Evolutionary conservation across 2,797 vertebrate species (phyloP).

Genomic region (Pagetopsis macropterus): DNA sequence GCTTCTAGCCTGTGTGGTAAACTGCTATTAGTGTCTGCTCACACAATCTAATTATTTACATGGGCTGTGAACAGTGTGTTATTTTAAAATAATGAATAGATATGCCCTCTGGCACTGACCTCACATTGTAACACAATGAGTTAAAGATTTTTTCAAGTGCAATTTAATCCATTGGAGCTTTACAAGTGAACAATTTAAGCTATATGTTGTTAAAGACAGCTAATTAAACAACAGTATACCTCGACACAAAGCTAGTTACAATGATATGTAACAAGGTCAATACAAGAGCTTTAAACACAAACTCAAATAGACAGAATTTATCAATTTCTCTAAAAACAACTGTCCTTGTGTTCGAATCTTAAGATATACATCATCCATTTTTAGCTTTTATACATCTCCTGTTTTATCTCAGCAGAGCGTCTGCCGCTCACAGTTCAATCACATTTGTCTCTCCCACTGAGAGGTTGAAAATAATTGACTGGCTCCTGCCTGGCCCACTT

Average conservation of each 20-base stretch:
- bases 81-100: constrained; percentile 66
- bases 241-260: constrained; percentile 17
- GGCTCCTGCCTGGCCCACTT: constrained; percentile 60
- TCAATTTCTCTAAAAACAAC: constrained; percentile 33
- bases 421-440: constrained; percentile 57
- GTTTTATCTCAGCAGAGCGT: constrained; percentile 49
- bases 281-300: constrained; percentile 27
- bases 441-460: constrained; percentile 61
- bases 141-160: constrained; percentile 48
- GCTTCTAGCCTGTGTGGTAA: constrained; percentile 48
- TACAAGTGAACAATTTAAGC: constrained; percentile 30
- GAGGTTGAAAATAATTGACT: constrained; percentile 68
- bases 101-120: constrained; percentile 54
- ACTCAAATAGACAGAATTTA: constrained; percentile 17
- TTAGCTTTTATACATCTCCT: constrained; percentile 53
- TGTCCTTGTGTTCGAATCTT: constrained; percentile 26
- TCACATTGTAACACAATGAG: constrained; percentile 45
- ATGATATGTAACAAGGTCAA: constrained; percentile 22
- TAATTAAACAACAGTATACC: constrained; percentile 42
- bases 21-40: constrained; percentile 58
- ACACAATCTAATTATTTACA: constrained; percentile 63
- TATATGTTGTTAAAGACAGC: not conserved
- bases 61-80: constrained; percentile 47
- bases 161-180: constrained; percentile 38
- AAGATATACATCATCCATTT: constrained; percentile 52